Evolutionary conservation across 2,113 vertebrate species (phyloP).

Genomic region (Phodopus roborovskii): DNA sequence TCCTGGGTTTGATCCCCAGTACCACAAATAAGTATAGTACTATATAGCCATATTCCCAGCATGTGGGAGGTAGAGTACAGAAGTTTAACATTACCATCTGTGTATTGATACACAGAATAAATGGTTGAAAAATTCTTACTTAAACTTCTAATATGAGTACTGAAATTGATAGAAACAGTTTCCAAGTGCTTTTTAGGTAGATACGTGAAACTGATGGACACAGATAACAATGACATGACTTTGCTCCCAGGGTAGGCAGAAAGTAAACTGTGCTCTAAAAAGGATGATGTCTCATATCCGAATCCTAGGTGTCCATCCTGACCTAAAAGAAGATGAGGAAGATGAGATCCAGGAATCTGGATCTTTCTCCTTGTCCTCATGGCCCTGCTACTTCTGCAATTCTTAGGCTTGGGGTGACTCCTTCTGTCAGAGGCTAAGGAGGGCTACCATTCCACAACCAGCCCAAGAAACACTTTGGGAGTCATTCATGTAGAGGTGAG

Average conservation of each 20-base stretch:
- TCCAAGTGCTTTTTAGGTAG: background rate
- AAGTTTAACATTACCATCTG: background rate
- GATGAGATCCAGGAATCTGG: background rate
- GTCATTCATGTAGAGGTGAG: background rate
- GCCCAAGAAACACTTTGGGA: background rate
- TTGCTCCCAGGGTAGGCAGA: background rate
- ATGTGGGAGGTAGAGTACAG: background rate
- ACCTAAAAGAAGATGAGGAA: background rate
- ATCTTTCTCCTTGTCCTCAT: background rate
- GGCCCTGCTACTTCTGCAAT: background rate
- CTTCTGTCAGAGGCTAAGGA: background rate
- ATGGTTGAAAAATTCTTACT: background rate
- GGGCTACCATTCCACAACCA: background rate
- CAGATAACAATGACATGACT: background rate
- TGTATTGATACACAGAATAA: background rate
- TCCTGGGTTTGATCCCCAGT: background rate
- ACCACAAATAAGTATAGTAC: background rate
- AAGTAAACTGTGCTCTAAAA: background rate
- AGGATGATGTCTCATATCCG: background rate
- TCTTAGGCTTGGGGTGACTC: background rate
- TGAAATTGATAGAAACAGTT: conserved; percentile 11
- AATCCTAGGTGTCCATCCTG: too few relatives aligned
- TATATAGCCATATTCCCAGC: background rate
- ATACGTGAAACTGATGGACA: background rate
- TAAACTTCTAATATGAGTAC: conserved; percentile 10